Conservation (phyloP, 2,113 vertebrate genomes). For the Corythornis madagascariensis region DNA sequence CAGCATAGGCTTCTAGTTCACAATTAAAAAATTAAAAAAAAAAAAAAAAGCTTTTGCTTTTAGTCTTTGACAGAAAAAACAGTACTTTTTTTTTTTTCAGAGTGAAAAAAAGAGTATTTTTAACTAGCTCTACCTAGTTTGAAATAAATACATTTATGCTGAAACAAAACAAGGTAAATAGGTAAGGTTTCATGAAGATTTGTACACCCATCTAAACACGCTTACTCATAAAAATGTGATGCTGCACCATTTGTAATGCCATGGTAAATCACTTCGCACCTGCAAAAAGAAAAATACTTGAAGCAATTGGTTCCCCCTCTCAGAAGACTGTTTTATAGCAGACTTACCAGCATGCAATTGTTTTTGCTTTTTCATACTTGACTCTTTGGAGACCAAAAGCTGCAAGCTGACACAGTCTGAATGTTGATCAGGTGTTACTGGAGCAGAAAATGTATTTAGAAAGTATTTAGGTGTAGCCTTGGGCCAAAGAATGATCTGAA, state of each 20-base stretch:
- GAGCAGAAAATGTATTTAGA: neutral
- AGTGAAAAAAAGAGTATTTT: neutral
- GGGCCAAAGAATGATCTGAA: neutral
- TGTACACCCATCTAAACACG: neutral
- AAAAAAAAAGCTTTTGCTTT: neutral
- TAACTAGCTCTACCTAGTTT: neutral
- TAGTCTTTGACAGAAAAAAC: neutral
- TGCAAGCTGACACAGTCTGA: neutral
- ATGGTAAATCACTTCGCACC: neutral
- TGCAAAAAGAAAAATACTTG: neutral
- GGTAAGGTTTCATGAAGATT: neutral
- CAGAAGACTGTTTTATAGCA: neutral
- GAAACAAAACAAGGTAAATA: neutral
- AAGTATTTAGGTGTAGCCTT: neutral
- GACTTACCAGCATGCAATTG: neutral
- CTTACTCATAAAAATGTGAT: neutral
- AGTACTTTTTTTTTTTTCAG: neutral
- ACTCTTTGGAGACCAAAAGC: neutral
- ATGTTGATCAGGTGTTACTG: neutral
- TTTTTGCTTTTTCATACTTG: neutral
- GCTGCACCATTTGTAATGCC: neutral
- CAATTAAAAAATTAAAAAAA: neutral
- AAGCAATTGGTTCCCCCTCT: neutral
- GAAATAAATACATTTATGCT: neutral
- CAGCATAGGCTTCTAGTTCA: neutral